Evolutionary conservation across 2,113 vertebrate species (phyloP), one percentile per base, ranked within the genome.

Genomic region (Thunnus maccoyii): DNA sequence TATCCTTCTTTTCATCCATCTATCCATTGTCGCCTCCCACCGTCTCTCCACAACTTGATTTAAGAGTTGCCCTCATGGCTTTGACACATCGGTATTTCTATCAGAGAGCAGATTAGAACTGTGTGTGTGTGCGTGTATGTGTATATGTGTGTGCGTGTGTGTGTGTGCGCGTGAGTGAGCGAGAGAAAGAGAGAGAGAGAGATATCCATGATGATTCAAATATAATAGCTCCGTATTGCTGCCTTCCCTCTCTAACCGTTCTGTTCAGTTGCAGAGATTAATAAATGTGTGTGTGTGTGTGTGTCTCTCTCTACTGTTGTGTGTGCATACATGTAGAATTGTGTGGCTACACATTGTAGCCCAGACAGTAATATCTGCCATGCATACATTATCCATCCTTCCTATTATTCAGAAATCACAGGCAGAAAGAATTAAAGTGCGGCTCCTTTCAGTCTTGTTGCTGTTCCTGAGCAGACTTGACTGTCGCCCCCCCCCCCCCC

Each of bases 331-430:
- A 22, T 57, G 50, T 69, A 22, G 15, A 56, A 48, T 62, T 47
- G 72, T 71, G 82, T 67, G 57, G 76, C 56, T 76, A 32, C 84
- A 89, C 73, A 77, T 87, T 84, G 73, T 94, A 97, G 96, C 96
- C 96, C 96, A 97, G 97, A 97, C 96, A 83, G 97, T 98, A 99
- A 99, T 99, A 99, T 99, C 97, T 95, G 96, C 97, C 96, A 96
- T 96, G 97, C 98, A 99, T 99, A 99, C 96, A 99, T 99, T 99
- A 99, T 97, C 97, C 95, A 95, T 96, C 97, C 96, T 89, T 93
- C 97, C 96, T 97, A 99, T 99, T 99, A 99, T 98, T 96, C 97
- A 94, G 95, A 77, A 98, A 97, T 98, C 96, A 96, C 96, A 96
- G 96, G 97, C 94, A 94, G 96, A 97, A 97, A 95, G 97, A 99